A percentile compares a stretch with the other conserved stretches of the same genome.
Evolutionary conservation across 2,113 vertebrate genomes (phyloP).

Genomic region (Cebus imitator): DNA sequence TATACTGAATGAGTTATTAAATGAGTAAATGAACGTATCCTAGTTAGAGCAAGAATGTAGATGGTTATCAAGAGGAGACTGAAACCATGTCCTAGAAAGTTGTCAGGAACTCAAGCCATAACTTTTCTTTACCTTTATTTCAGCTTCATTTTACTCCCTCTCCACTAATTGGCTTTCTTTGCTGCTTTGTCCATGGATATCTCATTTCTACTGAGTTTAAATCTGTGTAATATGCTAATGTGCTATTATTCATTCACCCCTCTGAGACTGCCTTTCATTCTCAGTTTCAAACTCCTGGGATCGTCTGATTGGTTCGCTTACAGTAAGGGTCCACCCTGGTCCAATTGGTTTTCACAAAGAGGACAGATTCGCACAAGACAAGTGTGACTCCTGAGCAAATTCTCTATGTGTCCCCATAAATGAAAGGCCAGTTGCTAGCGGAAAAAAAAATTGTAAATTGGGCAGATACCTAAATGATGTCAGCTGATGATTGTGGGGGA

Average conservation of each 20-base stretch:
- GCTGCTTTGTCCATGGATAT: neutral
- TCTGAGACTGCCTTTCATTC: neutral
- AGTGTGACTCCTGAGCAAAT: neutral
- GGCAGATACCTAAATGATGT: neutral
- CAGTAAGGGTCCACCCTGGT: neutral
- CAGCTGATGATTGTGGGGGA: neutral
- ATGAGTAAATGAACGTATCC: neutral
- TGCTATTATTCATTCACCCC: neutral
- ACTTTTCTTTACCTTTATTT: conserved; percentile 11
- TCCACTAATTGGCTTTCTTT: neutral
- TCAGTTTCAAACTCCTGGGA: neutral
- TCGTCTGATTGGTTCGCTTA: neutral
- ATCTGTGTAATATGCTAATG: neutral
- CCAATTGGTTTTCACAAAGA: neutral
- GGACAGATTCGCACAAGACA: neutral
- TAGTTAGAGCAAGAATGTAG: neutral
- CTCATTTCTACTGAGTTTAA: neutral
- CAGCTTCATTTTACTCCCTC: neutral
- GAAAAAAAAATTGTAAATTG: neutral
- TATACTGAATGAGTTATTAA: neutral
- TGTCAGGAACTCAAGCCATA: neutral
- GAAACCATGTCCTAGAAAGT: neutral
- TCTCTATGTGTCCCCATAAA: neutral
- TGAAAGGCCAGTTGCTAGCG: neutral
- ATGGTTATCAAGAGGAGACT: neutral